Evolutionary conservation across 2,113 vertebrate species (phyloP).

Genomic region (Bettongia penicillata): DNA sequence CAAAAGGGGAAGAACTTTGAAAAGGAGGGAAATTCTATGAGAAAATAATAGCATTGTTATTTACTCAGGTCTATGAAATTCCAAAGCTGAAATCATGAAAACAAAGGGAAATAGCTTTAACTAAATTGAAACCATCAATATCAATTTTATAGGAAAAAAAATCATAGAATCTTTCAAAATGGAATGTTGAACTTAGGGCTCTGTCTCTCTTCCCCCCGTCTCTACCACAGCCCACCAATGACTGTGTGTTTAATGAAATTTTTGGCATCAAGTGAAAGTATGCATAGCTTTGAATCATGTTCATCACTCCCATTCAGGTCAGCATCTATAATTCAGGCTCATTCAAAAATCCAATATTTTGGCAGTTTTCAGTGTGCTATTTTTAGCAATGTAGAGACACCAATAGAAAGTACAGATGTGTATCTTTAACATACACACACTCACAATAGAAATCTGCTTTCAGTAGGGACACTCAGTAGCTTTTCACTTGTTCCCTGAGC

Average conservation of each 20-base stretch:
- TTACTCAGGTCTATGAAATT: conserved; percentile 9
- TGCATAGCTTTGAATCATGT: conserved; percentile 14
- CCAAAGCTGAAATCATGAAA: conserved; percentile 26
- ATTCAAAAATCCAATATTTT: conserved; percentile 57
- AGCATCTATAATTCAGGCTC: conserved; percentile 64
- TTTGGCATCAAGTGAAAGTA: neutral
- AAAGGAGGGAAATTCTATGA: neutral
- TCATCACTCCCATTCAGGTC: conserved; percentile 44
- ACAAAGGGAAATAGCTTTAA: conserved; percentile 7
- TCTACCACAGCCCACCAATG: neutral
- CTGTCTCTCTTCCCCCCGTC: neutral
- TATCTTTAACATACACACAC: neutral
- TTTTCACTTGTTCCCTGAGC: conserved; percentile 70
- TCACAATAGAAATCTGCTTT: conserved; percentile 53
- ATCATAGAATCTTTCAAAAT: neutral
- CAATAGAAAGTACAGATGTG: conserved; percentile 50
- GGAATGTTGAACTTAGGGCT: neutral
- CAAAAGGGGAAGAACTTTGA: neutral
- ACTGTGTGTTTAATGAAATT: neutral
- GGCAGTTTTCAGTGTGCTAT: conserved; percentile 57
- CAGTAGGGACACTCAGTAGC: conserved; percentile 31
- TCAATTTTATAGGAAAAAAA: conserved; percentile 13
- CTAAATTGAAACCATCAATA: neutral
- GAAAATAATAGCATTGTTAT: neutral
- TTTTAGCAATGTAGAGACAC: conserved; percentile 66